A percentile compares a stretch with the other conserved stretches of the same genome.
Evolutionary conservation across 2,888 invertebrate species (phyloP).

Genomic region (Phasia obesa): DNA sequence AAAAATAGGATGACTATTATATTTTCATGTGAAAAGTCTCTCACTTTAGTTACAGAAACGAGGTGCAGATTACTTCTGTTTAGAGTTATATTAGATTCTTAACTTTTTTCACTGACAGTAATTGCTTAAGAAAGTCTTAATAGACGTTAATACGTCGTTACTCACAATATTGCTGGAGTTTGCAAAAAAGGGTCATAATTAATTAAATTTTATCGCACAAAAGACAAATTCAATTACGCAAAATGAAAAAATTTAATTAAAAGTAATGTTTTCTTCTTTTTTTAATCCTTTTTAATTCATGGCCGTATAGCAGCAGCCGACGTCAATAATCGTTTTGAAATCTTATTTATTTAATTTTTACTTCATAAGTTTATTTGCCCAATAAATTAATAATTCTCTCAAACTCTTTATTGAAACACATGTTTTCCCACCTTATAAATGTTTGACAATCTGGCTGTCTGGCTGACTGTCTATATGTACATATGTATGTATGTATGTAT

Average conservation of each 20-base stretch:
- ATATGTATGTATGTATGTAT: neutral
- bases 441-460: slow-evolving; percentile 37
- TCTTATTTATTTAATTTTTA: slow-evolving; percentile 50
- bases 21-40: too few species aligned
- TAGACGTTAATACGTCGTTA: too few species aligned
- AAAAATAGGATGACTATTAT: too few species aligned
- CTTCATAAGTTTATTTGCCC: slow-evolving; percentile 21
- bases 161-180: too few species aligned
- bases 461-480: neutral
- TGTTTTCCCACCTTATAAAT: slow-evolving; percentile 68
- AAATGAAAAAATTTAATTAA: slow-evolving; percentile 40
- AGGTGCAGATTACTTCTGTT: too few species aligned
- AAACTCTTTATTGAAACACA: slow-evolving; percentile 45
- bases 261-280: slow-evolving; percentile 23
- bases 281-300: slow-evolving; percentile 58
- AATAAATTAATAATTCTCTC: slow-evolving; percentile 28
- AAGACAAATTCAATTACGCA: neutral
- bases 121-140: too few species aligned
- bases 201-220: neutral
- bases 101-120: too few species aligned
- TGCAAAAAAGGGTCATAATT: too few species aligned
- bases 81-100: too few species aligned
- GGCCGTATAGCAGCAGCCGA: slow-evolving; percentile 5
- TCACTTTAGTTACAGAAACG: too few species aligned
- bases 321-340: slow-evolving; percentile 48